Base-by-base conservation (phyloP, 53 echinoderm and acorn worm species). In the Luidia sarsii region DNA sequence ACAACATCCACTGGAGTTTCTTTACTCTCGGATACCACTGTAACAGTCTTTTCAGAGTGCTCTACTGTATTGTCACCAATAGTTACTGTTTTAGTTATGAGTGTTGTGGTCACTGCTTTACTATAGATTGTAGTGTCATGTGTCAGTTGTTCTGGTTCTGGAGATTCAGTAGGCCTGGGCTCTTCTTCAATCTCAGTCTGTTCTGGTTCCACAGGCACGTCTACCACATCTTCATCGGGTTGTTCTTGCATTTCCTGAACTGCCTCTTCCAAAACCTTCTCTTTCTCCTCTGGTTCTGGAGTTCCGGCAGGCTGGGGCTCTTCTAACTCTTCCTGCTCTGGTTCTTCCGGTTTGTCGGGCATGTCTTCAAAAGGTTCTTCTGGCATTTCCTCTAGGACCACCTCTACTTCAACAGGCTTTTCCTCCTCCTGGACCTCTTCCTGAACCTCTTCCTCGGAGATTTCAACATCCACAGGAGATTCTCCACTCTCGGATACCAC, bases 401-500 rank as follows among this genome's bases (percentile, higher is more conserved):
- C 67, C 19, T 57, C 55, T 60, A 57, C 46, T 49, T 46, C 27
- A 30, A 28, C 52, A 6, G 7, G 24, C 38, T 67, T 45, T 64
- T 48, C 23, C 18, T 64, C 62, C 15, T 30, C 9, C 16, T 36
- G n/a, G n/a, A n/a, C n/a, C n/a, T n/a, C n/a, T n/a, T n/a, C n/a
- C n/a, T n/a, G n/a, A n/a, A n/a, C n/a, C n/a, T n/a, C 19, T 6
- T 3, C 16, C 38, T 64, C 64, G 1, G 31, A 21, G 18, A 18
- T 23, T 77, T 77, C 43, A 14, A 20, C 48, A 70, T 48, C 48
- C 11, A 24, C 0, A 6, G n/a, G 20, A 29, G 57, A 36, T 37
- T 61, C 59, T 35, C 15, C 31, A 28, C 46, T 33, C 29, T 64
- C 48, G 7, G 65, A 65, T 31, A 64, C 80, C 35, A 56, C 83